Percentiles rank a stretch among this genome's conserved stretches.
Conservation (phyloP, 2,888 invertebrate genomes). For the Lasioglossum oenotherae region DNA sequence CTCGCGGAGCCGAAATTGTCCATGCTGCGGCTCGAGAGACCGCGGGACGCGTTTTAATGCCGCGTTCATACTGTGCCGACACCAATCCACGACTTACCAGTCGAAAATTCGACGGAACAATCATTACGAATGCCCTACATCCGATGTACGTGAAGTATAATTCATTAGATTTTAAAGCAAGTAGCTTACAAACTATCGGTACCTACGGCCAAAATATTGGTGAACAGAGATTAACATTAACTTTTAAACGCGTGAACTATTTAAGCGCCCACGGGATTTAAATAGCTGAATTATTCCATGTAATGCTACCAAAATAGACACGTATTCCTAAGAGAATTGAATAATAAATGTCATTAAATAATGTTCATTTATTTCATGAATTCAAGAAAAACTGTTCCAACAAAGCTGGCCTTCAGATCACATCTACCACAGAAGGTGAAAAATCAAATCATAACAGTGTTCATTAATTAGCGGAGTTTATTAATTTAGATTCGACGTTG, state of each 20-base stretch:
- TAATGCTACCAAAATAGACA: neutral
- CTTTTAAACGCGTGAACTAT: neutral
- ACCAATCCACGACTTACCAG: neutral
- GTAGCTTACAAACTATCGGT: neutral
- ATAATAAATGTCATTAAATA: neutral
- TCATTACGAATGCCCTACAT: neutral
- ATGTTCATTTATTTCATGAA: neutral
- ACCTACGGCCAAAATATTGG: neutral
- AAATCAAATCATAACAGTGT: neutral
- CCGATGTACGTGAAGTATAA: neutral
- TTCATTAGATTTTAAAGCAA: neutral
- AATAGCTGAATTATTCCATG: neutral
- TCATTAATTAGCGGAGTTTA: too few relatives aligned
- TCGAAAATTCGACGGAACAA: neutral
- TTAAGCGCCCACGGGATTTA: neutral
- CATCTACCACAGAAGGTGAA: neutral
- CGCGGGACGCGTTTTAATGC: neutral
- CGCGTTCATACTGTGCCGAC: neutral
- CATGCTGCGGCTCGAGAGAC: neutral
- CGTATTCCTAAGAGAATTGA: neutral
- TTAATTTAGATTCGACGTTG: too few relatives aligned
- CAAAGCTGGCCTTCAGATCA: neutral
- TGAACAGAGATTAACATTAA: neutral
- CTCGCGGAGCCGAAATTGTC: slow-evolving; percentile 18
- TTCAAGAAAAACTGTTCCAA: neutral